A percentile compares a stretch with the other conserved stretches of the same genome.
Evolutionary conservation across 2,797 vertebrate genomes (phyloP).

Genomic region (Hapalemur alaotrensis): DNA sequence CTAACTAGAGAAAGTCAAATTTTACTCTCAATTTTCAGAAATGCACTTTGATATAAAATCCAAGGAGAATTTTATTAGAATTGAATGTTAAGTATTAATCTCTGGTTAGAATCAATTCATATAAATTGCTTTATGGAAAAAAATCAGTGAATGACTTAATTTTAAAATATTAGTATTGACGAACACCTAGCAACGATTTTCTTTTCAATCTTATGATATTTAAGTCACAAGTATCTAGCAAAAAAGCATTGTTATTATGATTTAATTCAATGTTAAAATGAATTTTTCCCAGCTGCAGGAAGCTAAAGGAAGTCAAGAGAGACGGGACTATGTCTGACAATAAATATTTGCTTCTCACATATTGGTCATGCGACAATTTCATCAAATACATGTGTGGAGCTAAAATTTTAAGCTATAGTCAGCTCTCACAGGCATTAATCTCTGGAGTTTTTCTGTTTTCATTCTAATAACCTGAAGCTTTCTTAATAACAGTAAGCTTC

Average conservation of each 20-base stretch:
- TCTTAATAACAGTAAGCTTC: conserved; percentile 69
- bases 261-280: conserved; percentile 36
- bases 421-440: conserved; percentile 59
- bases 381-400: conserved; percentile 55
- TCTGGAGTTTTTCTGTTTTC: conserved; percentile 66
- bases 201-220: not conserved
- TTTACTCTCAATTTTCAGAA: conserved; percentile 7
- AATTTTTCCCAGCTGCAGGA: conserved; percentile 47
- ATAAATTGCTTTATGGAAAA: not conserved
- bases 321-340: conserved; percentile 56
- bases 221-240: conserved; percentile 25
- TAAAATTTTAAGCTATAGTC: conserved; percentile 65
- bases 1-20: not conserved
- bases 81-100: conserved; percentile 42
- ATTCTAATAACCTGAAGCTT: conserved; percentile 70
- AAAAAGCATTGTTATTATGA: conserved; percentile 40
- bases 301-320: conserved; percentile 59
- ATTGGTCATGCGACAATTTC: conserved; percentile 32
- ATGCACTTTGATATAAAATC: not conserved
- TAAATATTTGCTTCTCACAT: conserved; percentile 71
- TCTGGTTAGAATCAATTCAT: not conserved
- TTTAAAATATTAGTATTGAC: not conserved
- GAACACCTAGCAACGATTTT: not conserved
- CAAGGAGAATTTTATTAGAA: conserved; percentile 13
- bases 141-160: not conserved